Evolutionary conservation across 2,113 vertebrate genomes (phyloP).

Genomic region (Rhodinocichla rosea): DNA sequence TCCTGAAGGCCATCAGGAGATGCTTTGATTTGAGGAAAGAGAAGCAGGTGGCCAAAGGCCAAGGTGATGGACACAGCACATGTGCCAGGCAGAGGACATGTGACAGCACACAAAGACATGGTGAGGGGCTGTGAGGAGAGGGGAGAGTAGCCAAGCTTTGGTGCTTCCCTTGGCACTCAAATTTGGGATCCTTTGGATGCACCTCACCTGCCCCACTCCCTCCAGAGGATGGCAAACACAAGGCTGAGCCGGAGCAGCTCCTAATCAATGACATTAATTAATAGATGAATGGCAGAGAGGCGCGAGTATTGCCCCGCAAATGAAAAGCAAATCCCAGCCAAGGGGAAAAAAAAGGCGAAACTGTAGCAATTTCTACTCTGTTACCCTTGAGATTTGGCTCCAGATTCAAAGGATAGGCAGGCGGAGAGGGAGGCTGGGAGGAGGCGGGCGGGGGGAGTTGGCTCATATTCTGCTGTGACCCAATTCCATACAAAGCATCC

Average conservation of each 20-base stretch:
- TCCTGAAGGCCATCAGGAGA: not conserved
- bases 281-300: constrained; percentile 2
- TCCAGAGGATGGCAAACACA: not conserved
- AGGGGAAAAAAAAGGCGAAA: constrained; percentile 6
- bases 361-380: constrained; percentile 25
- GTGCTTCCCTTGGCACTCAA: not conserved
- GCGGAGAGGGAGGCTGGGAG: constrained; percentile 29
- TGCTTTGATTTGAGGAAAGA: not conserved
- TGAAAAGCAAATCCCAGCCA: constrained; percentile 45
- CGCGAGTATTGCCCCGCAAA: not conserved
- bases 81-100: not conserved
- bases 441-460: constrained; percentile 17
- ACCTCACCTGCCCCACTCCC: not conserved
- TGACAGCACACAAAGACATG: not conserved
- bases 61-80: not conserved
- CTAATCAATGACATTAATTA: constrained; percentile 53
- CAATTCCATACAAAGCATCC: constrained; percentile 73
- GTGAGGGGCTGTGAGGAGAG: not conserved
- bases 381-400: constrained; percentile 70
- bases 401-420: constrained; percentile 69
- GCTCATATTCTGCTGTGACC: constrained; percentile 67
- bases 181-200: not conserved
- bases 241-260: not conserved
- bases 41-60: not conserved
- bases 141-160: not conserved